These are phyloP conservation scores for Phyllotreta striolata DNA, from an alignment of 2,888 invertebrate genomes.

Conservation along the genomic window DNA sequence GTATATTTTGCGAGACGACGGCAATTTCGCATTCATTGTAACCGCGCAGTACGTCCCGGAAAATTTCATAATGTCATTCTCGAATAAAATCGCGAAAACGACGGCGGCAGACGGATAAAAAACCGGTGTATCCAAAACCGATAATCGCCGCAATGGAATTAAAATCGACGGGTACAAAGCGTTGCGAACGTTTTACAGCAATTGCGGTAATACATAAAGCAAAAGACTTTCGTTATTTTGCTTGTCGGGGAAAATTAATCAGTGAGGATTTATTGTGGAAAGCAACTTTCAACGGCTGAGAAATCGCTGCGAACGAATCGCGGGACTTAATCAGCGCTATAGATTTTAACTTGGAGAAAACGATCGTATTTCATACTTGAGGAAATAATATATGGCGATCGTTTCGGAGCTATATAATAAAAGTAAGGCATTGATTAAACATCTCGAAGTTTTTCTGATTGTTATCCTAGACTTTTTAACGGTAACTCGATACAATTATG, in stretches of 20 bases:
- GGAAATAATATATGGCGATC: not conserved
- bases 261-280: slow-evolving; percentile 49
- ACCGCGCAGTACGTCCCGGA: slow-evolving; percentile 47
- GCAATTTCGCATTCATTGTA: slow-evolving; percentile 54
- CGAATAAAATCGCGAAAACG: slow-evolving; percentile 12
- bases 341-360: slow-evolving; percentile 34
- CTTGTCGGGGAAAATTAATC: slow-evolving; percentile 44
- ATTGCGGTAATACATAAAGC: slow-evolving; percentile 6
- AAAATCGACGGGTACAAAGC: too few species aligned
- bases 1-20: slow-evolving; percentile 50
- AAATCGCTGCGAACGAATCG: slow-evolving; percentile 39
- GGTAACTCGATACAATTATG: not conserved
- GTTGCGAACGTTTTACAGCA: too few species aligned
- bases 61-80: slow-evolving; percentile 45
- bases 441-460: too few species aligned
- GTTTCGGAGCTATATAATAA: too few species aligned
- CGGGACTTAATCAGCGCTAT: slow-evolving; percentile 40
- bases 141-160: not conserved
- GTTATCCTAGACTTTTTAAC: too few species aligned
- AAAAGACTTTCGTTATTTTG: not conserved
- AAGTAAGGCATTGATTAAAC: too few species aligned
- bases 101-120: not conserved
- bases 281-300: slow-evolving; percentile 44
- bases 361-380: slow-evolving; percentile 36
- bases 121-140: not conserved